A percentile compares a stretch with the other conserved stretches of the same genome.
Evolutionary conservation across 2,888 invertebrate genomes (phyloP).

Genomic region (Caenorhabditis sinica): DNA sequence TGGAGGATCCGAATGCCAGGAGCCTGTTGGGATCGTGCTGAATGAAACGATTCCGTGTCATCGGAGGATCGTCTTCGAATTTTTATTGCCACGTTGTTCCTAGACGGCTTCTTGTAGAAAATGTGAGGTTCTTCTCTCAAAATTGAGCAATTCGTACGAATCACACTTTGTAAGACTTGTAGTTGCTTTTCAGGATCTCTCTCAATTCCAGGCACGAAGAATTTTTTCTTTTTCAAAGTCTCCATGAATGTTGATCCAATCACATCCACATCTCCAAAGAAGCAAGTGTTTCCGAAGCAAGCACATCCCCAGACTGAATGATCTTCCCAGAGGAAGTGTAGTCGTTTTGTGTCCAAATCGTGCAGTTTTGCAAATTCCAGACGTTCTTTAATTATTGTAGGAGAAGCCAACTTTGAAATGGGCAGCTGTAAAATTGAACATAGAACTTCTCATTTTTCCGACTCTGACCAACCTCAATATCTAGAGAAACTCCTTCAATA

Average conservation of each 20-base stretch:
- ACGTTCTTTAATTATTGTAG: conserved; percentile 59
- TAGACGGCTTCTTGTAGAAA: conserved; percentile 53
- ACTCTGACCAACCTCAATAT: conserved; percentile 53
- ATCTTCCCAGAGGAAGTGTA: conserved; percentile 94
- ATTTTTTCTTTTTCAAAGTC: conserved; percentile 48
- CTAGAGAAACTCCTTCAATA: conserved; percentile 64
- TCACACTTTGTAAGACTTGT: conserved; percentile 70
- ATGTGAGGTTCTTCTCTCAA: conserved; percentile 39
- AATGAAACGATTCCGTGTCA: conserved; percentile 70
- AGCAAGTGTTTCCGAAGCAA: conserved; percentile 95
- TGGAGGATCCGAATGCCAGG: conserved; percentile 50
- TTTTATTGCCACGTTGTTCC: conserved; percentile 1
- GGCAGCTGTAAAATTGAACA: conserved; percentile 53
- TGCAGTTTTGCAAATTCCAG: conserved; percentile 85
- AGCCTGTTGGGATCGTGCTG: conserved; percentile 64
- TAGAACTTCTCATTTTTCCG: too few relatives aligned
- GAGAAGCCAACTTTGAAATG: conserved; percentile 29
- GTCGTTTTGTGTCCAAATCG: conserved; percentile 91
- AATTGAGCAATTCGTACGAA: conserved; percentile 43
- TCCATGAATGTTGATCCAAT: conserved; percentile 71
- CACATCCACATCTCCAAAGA: conserved; percentile 92
- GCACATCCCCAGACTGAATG: conserved; percentile 89
- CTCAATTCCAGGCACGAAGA: conserved; percentile 68
- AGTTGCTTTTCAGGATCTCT: conserved; percentile 65
- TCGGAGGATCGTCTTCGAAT: conserved; percentile 21